Percentiles rank a stretch among this genome's conserved stretches.
Evolutionary conservation across 2,797 vertebrate genomes (phyloP).

Genomic region (Eidolon dupreanum): DNA sequence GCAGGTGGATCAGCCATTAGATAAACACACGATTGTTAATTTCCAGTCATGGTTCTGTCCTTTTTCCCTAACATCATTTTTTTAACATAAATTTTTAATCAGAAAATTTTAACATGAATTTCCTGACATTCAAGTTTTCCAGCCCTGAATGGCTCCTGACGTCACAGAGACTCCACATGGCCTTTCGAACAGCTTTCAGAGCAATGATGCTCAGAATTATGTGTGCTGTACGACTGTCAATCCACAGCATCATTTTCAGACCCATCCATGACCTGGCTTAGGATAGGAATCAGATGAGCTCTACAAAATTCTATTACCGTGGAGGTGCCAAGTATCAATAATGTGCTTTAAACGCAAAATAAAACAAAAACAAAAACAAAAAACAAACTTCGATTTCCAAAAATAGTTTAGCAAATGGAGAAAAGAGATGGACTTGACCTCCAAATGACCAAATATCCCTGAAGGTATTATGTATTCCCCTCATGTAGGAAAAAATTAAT

Average conservation of each 20-base stretch:
- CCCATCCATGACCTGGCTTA: background rate
- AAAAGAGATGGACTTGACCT: background rate
- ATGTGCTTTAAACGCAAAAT: background rate
- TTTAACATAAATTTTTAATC: background rate
- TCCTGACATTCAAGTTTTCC: background rate
- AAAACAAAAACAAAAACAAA: background rate
- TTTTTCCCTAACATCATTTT: background rate
- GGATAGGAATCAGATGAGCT: background rate
- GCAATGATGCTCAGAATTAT: background rate
- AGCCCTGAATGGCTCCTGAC: background rate
- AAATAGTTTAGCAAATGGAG: conserved; percentile 40
- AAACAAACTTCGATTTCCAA: background rate
- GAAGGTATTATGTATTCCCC: background rate
- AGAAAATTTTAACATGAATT: background rate
- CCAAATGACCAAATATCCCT: background rate
- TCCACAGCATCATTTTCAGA: background rate
- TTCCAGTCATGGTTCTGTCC: background rate
- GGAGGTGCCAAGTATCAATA: conserved; percentile 34
- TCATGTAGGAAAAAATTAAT: background rate
- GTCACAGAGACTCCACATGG: background rate
- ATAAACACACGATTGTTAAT: background rate
- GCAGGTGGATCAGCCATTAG: accelerated
- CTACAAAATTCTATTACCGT: conserved; percentile 57
- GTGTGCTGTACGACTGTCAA: background rate
- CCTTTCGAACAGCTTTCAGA: background rate